Percentiles rank a stretch among this genome's conserved stretches.
These are phyloP conservation scores for Muntiacus reevesi DNA, from an alignment of 2,113 vertebrate species.

Conservation along the genomic window DNA sequence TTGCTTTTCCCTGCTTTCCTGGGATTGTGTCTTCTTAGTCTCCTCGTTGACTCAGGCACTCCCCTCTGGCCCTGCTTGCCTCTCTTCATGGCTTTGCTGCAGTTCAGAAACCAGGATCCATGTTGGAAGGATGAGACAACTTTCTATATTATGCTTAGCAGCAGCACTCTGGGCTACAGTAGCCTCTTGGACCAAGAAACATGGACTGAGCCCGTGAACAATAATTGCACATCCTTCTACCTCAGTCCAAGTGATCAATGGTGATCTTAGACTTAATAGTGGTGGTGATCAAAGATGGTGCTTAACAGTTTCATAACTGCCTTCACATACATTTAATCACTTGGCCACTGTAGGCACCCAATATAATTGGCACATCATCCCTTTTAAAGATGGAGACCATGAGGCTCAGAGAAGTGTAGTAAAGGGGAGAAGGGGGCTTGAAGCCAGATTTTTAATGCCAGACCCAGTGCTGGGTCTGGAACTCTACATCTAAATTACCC, in stretches of 20 bases:
- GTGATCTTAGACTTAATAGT: background rate
- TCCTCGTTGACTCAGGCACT: background rate
- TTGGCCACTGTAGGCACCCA: background rate
- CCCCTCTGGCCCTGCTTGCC: background rate
- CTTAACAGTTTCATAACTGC: background rate
- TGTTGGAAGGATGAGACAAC: background rate
- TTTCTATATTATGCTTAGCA: background rate
- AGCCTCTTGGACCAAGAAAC: background rate
- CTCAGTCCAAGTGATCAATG: background rate
- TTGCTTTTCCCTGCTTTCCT: background rate
- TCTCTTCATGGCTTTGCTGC: background rate
- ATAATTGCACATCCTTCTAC: background rate
- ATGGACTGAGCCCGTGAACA: fast-evolving
- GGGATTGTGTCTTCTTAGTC: too few species aligned
- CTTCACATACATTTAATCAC: background rate
- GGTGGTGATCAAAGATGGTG: background rate
- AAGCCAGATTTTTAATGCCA: background rate
- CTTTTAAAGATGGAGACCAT: background rate
- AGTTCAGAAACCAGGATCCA: background rate
- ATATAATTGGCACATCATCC: too few species aligned
- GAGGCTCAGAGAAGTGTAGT: background rate
- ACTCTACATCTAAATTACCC: background rate
- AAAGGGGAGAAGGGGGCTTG: background rate
- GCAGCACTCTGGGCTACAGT: background rate
- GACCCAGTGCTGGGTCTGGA: background rate